Evolutionary conservation across 2,888 invertebrate genomes (phyloP), one percentile per base, ranked within the genome.

Genomic region (Candidula unifasciata): DNA sequence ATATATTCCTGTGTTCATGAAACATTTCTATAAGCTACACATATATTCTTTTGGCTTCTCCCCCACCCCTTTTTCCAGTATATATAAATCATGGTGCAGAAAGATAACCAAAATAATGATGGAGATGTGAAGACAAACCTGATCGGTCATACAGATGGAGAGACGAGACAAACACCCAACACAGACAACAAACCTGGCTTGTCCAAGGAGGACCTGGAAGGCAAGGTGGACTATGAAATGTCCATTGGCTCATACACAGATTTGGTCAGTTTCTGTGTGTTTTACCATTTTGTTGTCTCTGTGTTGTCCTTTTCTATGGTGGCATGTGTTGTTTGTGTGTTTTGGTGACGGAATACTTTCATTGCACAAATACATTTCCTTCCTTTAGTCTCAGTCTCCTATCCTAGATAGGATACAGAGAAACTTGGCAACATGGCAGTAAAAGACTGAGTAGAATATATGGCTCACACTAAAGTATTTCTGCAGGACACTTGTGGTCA

Each of bases 241-340:
- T 76, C 76, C 18, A 35, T 76, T 57, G 57, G 37, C 21, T 54
- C 76, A 57, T 33, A 10, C 33, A 57, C 21, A 54, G 57, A 79
- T 54, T 18, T 79, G 79, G 68, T 79, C 8, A 66, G n/a, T 30
- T 54, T n/a, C 30, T 13, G 18, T 37, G 24, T 71, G 35, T 52
- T 18, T 73, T n/a, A n/a, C 27, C 52, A 24, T n/a, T 52, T 73
- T 44, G n/a, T 33, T 69, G 18, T 69, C 33, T 69, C n/a, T 66
- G 3, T 13, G 2, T 8, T n/a, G 3, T 73, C 44, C 44, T 24
- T 52, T 13, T 27, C 44, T 5, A 44, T 44, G 44, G 13, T 44
- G n/a, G n/a, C n/a, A n/a, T 69, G 10, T 6, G 33, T 27, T 69
- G 3, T 16, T 69, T 69, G 8, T n/a, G n/a, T n/a, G 0, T 35